A percentile compares a stretch with the other conserved stretches of the same genome.
These are phyloP conservation scores for Tyria jacobaeae DNA, from an alignment of 2,888 invertebrate species.

Conservation along the genomic window DNA sequence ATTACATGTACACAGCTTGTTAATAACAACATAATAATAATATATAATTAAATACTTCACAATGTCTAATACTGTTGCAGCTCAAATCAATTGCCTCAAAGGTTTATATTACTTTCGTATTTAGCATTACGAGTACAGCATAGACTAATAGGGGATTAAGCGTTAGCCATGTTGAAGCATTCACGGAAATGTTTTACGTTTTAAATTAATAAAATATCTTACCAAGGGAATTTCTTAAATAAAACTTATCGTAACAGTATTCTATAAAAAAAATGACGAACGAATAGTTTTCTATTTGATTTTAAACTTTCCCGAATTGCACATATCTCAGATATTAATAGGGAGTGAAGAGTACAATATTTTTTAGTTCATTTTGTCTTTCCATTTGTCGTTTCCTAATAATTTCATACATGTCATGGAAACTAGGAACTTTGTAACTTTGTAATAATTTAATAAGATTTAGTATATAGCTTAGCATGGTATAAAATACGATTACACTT, in stretches of 20 bases:
- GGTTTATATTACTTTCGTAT: neutral
- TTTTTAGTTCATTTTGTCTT: too few species aligned
- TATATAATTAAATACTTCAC: slow-evolving; percentile 6
- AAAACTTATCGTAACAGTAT: neutral
- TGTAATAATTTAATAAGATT: too few species aligned
- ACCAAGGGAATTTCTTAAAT: neutral
- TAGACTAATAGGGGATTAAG: neutral
- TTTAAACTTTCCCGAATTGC: neutral
- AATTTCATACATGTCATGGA: too few species aligned
- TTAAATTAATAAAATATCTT: neutral
- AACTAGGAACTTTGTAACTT: too few species aligned
- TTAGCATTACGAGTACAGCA: slow-evolving; percentile 6
- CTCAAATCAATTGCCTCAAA: neutral
- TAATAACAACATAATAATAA: neutral
- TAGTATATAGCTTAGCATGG: too few species aligned
- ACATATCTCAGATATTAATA: neutral
- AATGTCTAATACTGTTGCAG: neutral
- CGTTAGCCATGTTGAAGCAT: neutral
- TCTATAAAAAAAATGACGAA: too few species aligned
- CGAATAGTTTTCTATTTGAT: neutral
- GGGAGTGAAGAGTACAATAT: too few species aligned
- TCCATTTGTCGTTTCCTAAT: too few species aligned
- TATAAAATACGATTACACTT: too few species aligned
- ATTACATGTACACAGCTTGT: neutral
- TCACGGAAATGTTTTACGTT: neutral